Conservation (phyloP, 2,113 vertebrate genomes). For the Cephalophus harveyi region DNA sequence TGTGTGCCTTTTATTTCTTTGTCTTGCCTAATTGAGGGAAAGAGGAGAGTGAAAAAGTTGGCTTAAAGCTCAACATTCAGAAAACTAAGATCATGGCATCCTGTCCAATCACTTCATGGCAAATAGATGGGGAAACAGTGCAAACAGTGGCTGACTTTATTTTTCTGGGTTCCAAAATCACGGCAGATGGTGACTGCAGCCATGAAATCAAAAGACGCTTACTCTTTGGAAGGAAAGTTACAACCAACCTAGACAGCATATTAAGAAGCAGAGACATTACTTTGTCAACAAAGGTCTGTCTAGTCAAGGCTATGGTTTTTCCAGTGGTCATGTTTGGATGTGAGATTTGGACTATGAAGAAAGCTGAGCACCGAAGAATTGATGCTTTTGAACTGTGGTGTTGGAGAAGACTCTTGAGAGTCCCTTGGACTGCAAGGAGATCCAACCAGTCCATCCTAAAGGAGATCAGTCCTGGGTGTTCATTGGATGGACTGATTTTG, state of each 20-base stretch:
- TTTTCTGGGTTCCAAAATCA: neutral
- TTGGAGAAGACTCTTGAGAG: neutral
- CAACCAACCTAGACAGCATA: neutral
- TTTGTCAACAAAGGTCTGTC: neutral
- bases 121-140: neutral
- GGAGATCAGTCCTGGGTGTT: neutral
- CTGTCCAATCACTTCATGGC: neutral
- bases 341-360: neutral
- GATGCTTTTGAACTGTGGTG: neutral
- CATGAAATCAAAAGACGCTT: neutral
- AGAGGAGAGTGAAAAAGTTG: neutral
- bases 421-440: neutral
- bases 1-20: neutral
- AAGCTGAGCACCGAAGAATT: neutral
- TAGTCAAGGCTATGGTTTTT: neutral
- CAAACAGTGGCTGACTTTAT: neutral
- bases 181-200: neutral
- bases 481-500: neutral
- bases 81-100: neutral
- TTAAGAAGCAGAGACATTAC: neutral
- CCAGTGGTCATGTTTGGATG: neutral
- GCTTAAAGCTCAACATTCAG: neutral
- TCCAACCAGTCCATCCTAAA: neutral
- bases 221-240: neutral
- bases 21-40: neutral